A percentile compares a stretch with the other conserved stretches of the same genome.
These are phyloP conservation scores for Dione vanillae DNA, from an alignment of 2,888 invertebrate genomes.

Conservation along the genomic window DNA sequence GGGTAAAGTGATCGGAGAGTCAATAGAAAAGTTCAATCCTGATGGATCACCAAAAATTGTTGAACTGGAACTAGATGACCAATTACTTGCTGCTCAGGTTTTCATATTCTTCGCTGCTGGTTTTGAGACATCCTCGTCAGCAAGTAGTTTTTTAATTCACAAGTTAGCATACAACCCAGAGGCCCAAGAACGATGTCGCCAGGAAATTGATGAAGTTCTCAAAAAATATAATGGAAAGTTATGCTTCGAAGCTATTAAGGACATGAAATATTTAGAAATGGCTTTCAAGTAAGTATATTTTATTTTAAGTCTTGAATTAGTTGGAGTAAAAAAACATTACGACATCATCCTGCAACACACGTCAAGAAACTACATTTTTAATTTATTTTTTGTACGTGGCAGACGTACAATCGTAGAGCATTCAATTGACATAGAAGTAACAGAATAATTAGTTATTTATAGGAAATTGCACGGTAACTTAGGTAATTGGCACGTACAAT, in stretches of 20 bases:
- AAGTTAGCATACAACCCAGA: constrained; percentile 61
- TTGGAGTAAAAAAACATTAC: too few relatives aligned
- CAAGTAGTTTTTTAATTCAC: constrained; percentile 61
- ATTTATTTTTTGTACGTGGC: too few relatives aligned
- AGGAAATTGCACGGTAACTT: too few relatives aligned
- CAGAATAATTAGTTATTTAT: too few relatives aligned
- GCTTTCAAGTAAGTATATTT: constrained; percentile 39
- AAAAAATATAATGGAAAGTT: constrained; percentile 51
- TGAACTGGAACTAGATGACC: constrained; percentile 55
- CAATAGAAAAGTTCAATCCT: constrained; percentile 50
- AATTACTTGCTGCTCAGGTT: constrained; percentile 56
- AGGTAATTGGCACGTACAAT: too few relatives aligned
- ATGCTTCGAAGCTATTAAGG: constrained; percentile 56
- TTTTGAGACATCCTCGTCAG: constrained; percentile 66
- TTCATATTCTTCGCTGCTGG: constrained; percentile 63
- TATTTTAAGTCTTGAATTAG: too few relatives aligned
- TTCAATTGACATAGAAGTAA: too few relatives aligned
- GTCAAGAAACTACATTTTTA: too few relatives aligned
- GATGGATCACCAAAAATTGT: constrained; percentile 52
- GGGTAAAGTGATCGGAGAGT: constrained; percentile 52
- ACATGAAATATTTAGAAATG: constrained; percentile 60
- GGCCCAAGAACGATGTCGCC: constrained; percentile 56
- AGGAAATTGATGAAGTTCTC: constrained; percentile 59
- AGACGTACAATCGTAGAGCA: too few relatives aligned
- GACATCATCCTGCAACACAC: too few relatives aligned